Evolutionary conservation across 2,888 invertebrate genomes (phyloP).

Genomic region (Syritta pipiens): DNA sequence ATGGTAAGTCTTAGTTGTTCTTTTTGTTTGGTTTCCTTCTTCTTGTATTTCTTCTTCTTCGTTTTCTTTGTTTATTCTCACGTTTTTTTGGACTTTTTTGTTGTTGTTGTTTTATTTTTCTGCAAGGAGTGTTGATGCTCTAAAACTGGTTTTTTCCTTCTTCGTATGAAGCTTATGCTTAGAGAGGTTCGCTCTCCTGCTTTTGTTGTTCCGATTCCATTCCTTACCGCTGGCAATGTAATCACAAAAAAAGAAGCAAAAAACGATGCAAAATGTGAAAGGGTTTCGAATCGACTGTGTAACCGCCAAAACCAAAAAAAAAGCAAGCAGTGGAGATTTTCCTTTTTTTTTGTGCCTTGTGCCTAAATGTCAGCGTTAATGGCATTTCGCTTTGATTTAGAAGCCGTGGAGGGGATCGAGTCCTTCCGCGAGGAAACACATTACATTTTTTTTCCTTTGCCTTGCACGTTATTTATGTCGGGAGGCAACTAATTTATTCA

Average conservation of each 20-base stretch:
- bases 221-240: neutral
- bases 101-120: neutral
- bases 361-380: slow-evolving; percentile 16
- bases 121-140: neutral
- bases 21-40: slow-evolving; percentile 11
- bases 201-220: slow-evolving; percentile 59
- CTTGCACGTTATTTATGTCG: neutral
- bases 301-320: slow-evolving; percentile 45
- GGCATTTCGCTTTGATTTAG: slow-evolving; percentile 10
- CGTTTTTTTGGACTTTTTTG: slow-evolving; percentile 22
- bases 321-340: neutral
- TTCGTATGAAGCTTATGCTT: slow-evolving; percentile 21
- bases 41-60: slow-evolving; percentile 5
- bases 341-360: too few species aligned
- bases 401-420: neutral
- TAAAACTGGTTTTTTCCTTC: slow-evolving; percentile 28
- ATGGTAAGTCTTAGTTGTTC: slow-evolving; percentile 52
- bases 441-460: neutral
- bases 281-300: slow-evolving; percentile 40
- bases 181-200: too few species aligned
- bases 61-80: slow-evolving; percentile 56
- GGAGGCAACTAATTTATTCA: slow-evolving; percentile 31
- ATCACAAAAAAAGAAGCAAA: neutral
- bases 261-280: slow-evolving; percentile 48
- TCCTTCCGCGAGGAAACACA: slow-evolving; percentile 1